Percentiles rank a stretch among this genome's conserved stretches.
phyloP scores from a whole-genome alignment of 1,140 invertebrate species.

The Vanessa atalanta region DNA sequence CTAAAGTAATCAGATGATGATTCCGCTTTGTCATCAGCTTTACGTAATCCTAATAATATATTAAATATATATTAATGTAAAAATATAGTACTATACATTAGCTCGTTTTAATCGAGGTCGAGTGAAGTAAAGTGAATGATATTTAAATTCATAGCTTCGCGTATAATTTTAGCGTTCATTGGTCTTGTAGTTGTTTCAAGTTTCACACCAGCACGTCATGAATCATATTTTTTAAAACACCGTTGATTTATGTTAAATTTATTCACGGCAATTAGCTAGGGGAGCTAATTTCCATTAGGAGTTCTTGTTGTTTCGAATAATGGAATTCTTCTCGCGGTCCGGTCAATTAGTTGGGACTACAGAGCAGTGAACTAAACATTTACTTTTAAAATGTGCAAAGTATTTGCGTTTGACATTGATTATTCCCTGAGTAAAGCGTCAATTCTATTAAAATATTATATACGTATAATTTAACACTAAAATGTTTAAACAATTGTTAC shows the following conservation, averaged over 20 bases:
- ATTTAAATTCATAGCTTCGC: neutral
- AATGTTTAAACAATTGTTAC: no score
- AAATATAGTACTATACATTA: constrained; percentile 4
- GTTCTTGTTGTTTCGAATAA: constrained; percentile 53
- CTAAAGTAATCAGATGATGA: no score
- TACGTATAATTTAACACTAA: no score
- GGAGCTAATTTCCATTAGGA: constrained; percentile 58
- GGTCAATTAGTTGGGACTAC: constrained; percentile 27
- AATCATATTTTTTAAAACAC: constrained; percentile 48
- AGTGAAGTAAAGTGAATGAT: neutral
- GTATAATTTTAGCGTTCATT: constrained; percentile 17
- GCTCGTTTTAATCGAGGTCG: neutral
- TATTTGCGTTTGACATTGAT: no score
- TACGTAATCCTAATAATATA: no score
- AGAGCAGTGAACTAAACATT: constrained; percentile 14
- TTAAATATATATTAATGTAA: neutral
- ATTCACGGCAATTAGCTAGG: constrained; percentile 59
- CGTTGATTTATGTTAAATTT: constrained; percentile 59
- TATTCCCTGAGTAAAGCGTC: no score
- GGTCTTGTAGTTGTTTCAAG: neutral
- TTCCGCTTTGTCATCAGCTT: no score
- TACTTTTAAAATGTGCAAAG: no score
- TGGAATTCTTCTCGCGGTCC: constrained; percentile 41
- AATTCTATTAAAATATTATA: no score
- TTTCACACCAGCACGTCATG: constrained; percentile 1